These are phyloP conservation scores for Piaya cayana DNA, from an alignment of 2,113 vertebrate genomes.

Conservation along the genomic window DNA sequence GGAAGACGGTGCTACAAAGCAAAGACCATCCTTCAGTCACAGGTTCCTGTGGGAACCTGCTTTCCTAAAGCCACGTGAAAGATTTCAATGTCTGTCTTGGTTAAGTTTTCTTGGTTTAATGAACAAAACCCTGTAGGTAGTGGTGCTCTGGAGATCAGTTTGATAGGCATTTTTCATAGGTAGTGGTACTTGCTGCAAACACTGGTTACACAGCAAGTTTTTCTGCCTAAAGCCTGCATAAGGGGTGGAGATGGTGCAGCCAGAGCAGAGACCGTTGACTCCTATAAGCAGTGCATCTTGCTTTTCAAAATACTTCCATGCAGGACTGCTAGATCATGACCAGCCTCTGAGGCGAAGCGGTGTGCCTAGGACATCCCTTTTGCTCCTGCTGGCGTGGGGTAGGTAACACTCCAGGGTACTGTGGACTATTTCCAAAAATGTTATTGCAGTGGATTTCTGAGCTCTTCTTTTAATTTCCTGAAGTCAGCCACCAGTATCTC, in stretches of 20 bases:
- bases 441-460: not conserved
- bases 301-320: not conserved
- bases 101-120: not conserved
- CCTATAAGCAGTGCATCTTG: not conserved
- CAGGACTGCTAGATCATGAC: not conserved
- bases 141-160: not conserved
- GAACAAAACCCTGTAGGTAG: not conserved
- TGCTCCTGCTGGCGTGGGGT: accelerated
- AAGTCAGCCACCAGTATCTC: not conserved
- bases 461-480: not conserved
- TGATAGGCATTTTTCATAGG: not conserved
- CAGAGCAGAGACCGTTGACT: not conserved
- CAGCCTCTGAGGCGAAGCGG: not conserved
- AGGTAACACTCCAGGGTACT: not conserved
- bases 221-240: not conserved
- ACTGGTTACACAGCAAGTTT: not conserved
- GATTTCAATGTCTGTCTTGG: not conserved
- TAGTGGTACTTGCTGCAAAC: not conserved
- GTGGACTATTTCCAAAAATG: accelerated
- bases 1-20: not conserved
- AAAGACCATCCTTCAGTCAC: not conserved
- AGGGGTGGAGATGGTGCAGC: not conserved
- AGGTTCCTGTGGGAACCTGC: not conserved
- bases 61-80: not conserved
- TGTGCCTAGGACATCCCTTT: not conserved